phyloP scores from a whole-genome alignment of 2,113 vertebrate genomes.

The Herpetotheres cachinnans region DNA sequence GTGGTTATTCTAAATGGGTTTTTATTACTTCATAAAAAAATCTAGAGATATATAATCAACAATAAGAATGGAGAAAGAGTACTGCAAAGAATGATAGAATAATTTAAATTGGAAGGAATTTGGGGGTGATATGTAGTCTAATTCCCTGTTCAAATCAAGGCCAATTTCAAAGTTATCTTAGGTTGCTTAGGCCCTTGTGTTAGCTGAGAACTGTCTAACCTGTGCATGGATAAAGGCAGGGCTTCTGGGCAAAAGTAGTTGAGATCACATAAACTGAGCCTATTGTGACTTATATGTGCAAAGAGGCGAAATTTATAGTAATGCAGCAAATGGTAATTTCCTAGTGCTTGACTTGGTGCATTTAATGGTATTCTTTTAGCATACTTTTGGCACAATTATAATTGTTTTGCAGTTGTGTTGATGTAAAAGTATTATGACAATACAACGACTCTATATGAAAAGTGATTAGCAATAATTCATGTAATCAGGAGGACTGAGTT shows the following conservation, averaged over 20 bases:
- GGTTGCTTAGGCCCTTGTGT: not conserved
- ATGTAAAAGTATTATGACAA: not conserved
- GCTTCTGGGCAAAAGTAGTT: not conserved
- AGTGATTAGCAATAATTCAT: not conserved
- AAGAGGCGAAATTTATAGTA: not conserved
- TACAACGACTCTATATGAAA: not conserved
- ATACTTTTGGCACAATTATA: not conserved
- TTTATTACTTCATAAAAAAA: not conserved
- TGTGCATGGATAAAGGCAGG: not conserved
- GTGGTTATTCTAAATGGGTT: not conserved
- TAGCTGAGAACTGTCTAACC: not conserved
- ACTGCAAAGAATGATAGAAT: not conserved
- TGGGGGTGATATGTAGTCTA: not conserved
- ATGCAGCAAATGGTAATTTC: not conserved
- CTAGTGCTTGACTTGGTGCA: not conserved
- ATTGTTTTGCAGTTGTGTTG: not conserved
- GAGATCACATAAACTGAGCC: not conserved
- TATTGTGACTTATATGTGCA: fast-evolving
- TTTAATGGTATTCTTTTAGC: not conserved
- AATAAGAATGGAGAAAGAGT: not conserved
- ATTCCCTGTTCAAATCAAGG: not conserved
- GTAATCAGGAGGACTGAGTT: not conserved
- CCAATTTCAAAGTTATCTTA: not conserved
- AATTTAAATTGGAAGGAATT: not conserved
- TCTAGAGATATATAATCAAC: not conserved